Evolutionary conservation across 2,113 vertebrate species (phyloP).

Genomic region (Dicaeum eximium): DNA sequence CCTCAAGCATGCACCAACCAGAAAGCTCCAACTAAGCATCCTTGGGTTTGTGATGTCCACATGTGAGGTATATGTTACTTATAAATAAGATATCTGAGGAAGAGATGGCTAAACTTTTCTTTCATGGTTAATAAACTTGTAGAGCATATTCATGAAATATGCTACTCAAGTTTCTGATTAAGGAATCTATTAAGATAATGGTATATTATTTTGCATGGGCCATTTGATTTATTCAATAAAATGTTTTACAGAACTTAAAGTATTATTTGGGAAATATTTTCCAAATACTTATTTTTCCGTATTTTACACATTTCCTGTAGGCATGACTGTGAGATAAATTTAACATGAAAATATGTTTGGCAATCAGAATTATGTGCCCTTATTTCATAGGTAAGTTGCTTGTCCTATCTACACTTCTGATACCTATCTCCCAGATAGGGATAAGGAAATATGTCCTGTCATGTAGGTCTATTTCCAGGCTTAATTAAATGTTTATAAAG

Average conservation of each 20-base stretch:
- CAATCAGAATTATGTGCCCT: background rate
- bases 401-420: background rate
- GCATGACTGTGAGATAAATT: background rate
- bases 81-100: background rate
- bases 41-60: background rate
- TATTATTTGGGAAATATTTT: background rate
- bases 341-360: background rate
- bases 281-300: background rate
- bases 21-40: background rate
- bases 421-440: background rate
- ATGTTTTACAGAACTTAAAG: background rate
- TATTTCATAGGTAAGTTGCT: background rate
- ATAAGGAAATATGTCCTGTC: background rate
- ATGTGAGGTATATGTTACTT: background rate
- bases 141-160: background rate
- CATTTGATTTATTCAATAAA: background rate
- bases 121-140: background rate
- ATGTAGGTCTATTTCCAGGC: background rate
- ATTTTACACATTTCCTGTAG: background rate
- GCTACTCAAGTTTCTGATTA: background rate
- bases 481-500: constrained; percentile 37
- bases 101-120: background rate
- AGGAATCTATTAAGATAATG: background rate
- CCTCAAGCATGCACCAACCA: background rate
- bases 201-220: background rate